Evolutionary conservation across 2,888 invertebrate species (phyloP), one percentile per base, ranked within the genome.

Genomic region (Xanthostigma xanthostigma): DNA sequence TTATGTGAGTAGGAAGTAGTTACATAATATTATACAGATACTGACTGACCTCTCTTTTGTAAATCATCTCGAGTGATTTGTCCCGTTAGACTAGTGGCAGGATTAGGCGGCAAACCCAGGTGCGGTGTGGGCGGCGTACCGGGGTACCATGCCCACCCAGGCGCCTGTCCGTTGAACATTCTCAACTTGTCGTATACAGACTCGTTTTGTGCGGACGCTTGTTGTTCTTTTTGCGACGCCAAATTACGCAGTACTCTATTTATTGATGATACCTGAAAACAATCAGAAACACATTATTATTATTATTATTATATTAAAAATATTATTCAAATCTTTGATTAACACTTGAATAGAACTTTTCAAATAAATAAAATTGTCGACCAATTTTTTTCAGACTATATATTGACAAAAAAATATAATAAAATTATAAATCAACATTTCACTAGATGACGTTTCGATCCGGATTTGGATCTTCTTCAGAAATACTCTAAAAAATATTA

Each of bases 211-310:
- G 80, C 79, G 41, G 79, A 79, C 41, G 83, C 81, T 59, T 90
- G 89, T 67, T 91, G 91, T 70, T 94, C 96, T 69, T 95, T 97
- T 70, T 94, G 93, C 45, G 93, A 90, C 33, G 95, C 93, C 60
- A 97, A 75, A 72, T 96, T 97, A 54, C 97, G 76, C 50, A 97
- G 77, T 52, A 97, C 97, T 59, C 97, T 84, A 76, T 97, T 97
- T 69, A 97, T 97, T 62, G 94, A 95, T 53, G 95, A 95, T 56
- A 95, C 94, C 94, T 95, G 76, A 36, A 72, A 67, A 51, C 55
- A 62, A 56, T 54, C 52, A 39, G 49, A 46, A n/a, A 13, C 11
- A 13, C 35, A 36, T n/a, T 33, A 42, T 5, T 50, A 47, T 53
- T 35, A 8, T 13, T 12, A 37, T 2, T 37, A 38, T 13, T 3